These are phyloP conservation scores for Ochotona princeps DNA, from an alignment of 2,113 vertebrate species.

Conservation along the genomic window DNA sequence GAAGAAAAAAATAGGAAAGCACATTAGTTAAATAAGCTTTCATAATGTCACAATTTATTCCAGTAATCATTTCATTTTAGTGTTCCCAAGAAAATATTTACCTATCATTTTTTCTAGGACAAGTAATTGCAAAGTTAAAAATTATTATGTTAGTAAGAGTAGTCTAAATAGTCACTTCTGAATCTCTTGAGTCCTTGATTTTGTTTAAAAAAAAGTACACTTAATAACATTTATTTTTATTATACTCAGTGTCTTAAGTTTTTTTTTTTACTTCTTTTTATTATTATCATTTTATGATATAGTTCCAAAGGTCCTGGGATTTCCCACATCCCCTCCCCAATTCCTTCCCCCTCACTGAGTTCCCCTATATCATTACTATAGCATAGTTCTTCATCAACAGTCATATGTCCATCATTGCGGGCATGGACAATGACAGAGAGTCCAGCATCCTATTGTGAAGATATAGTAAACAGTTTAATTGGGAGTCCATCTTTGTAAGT, in stretches of 20 bases:
- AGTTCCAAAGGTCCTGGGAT: too few species aligned
- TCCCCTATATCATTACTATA: too few species aligned
- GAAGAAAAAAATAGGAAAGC: not conserved
- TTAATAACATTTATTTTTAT: slow-evolving; percentile 18
- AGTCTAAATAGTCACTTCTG: slow-evolving; percentile 51
- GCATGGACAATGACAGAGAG: too few species aligned
- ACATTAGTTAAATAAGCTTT: slow-evolving; percentile 49
- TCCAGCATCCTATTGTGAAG: too few species aligned
- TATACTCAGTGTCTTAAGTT: not conserved
- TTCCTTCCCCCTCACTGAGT: too few species aligned
- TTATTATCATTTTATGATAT: too few species aligned
- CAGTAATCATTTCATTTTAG: slow-evolving; percentile 48
- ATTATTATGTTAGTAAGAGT: slow-evolving; percentile 48
- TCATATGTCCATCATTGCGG: too few species aligned
- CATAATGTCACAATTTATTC: slow-evolving; percentile 43
- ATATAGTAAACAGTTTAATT: too few species aligned
- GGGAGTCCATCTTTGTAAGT: too few species aligned
- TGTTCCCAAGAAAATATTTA: slow-evolving; percentile 34
- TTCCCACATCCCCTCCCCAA: too few species aligned
- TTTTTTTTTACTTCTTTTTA: too few species aligned
- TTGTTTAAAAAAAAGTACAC: slow-evolving; percentile 38
- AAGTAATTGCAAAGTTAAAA: slow-evolving; percentile 33
- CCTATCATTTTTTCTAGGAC: slow-evolving; percentile 6
- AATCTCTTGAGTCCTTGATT: slow-evolving; percentile 15
- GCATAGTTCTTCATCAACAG: too few species aligned